Conservation (phyloP, 2,797 vertebrate species). For the Anguilla marmorata region DNA sequence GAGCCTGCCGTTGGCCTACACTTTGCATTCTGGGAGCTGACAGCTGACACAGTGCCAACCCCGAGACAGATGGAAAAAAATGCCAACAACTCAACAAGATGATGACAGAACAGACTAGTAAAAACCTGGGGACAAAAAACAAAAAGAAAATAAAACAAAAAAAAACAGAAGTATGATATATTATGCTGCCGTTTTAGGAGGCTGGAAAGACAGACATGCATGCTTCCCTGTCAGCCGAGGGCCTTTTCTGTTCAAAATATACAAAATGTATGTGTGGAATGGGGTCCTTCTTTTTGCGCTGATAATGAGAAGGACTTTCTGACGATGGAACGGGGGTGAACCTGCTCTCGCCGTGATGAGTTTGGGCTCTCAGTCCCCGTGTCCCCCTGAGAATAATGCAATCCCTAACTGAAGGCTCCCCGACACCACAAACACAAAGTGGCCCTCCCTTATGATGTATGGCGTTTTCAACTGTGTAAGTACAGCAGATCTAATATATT, state of each 20-base stretch:
- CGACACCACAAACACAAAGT: conserved; percentile 37
- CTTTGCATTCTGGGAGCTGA: conserved; percentile 12
- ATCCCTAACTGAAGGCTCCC: conserved; percentile 27
- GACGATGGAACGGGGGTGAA: not conserved
- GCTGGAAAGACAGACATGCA: not conserved
- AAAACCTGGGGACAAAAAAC: not conserved
- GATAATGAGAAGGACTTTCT: not conserved
- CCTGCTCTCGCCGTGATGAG: not conserved
- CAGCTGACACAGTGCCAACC: not conserved
- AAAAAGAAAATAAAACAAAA: not conserved
- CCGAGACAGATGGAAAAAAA: conserved; percentile 2
- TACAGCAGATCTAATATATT: conserved; percentile 48
- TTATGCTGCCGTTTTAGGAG: not conserved
- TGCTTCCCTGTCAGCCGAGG: not conserved
- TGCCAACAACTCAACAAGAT: not conserved
- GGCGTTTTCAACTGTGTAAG: conserved; percentile 34
- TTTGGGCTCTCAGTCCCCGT: conserved; percentile 5
- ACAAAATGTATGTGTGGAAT: too few species aligned
- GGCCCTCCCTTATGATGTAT: conserved; percentile 43
- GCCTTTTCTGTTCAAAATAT: not conserved
- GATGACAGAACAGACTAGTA: not conserved
- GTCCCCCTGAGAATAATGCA: conserved; percentile 36
- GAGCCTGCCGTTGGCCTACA: not conserved
- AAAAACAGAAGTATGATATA: not conserved
- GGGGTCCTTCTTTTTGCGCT: not conserved